phyloP scores from a whole-genome alignment of 2,888 invertebrate genomes.

The Priocnemis perturbator region DNA sequence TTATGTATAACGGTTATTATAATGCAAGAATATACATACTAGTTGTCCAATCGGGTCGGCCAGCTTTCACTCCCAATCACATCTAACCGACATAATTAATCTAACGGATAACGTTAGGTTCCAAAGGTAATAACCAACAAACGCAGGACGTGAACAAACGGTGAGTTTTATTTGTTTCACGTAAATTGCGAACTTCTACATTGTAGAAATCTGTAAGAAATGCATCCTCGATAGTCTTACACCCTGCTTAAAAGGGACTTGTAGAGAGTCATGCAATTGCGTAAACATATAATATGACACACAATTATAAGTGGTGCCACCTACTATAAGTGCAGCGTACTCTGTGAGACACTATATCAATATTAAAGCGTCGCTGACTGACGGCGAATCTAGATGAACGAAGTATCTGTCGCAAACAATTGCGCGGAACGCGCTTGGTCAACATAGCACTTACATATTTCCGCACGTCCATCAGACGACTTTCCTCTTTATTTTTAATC shows the following conservation, averaged over 20 bases:
- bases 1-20: slow-evolving; percentile 70
- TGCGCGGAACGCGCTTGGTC: neutral
- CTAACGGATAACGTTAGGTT: too few species aligned
- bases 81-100: too few species aligned
- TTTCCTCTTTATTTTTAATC: slow-evolving; percentile 6
- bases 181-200: slow-evolving; percentile 69
- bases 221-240: slow-evolving; percentile 52
- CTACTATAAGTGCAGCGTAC: slow-evolving; percentile 32
- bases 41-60: slow-evolving; percentile 57
- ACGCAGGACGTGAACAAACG: too few species aligned
- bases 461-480: slow-evolving; percentile 7
- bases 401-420: slow-evolving; percentile 2
- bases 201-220: slow-evolving; percentile 63
- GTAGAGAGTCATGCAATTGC: slow-evolving; percentile 70
- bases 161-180: slow-evolving; percentile 47
- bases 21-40: slow-evolving; percentile 66
- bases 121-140: neutral
- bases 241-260: slow-evolving; percentile 70
- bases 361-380: too few species aligned
- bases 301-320: slow-evolving; percentile 34
- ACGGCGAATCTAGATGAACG: too few species aligned
- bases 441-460: slow-evolving; percentile 21
- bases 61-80: slow-evolving; percentile 9
- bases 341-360: too few species aligned
- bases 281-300: slow-evolving; percentile 46